These are phyloP conservation scores for Irena cyanogastra DNA, from an alignment of 2,113 vertebrate genomes.

Conservation along the genomic window DNA sequence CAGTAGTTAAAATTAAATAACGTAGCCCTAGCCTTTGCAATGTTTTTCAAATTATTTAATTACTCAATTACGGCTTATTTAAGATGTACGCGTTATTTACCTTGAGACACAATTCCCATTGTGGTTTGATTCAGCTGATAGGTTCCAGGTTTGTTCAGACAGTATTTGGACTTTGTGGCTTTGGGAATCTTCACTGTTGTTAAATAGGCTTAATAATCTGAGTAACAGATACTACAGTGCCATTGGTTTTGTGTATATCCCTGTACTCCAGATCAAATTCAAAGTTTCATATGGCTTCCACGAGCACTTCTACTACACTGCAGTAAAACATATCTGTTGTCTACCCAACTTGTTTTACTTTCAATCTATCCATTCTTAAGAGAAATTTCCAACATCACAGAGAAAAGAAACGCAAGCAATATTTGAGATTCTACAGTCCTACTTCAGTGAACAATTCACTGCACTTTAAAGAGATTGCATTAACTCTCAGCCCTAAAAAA, in stretches of 20 bases:
- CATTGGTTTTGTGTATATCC: neutral
- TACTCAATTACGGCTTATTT: constrained; percentile 28
- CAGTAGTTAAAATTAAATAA: constrained; percentile 50
- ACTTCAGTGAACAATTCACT: neutral
- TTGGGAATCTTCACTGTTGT: neutral
- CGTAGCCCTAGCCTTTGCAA: neutral
- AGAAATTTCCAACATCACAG: neutral
- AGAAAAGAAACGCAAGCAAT: neutral
- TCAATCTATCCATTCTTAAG: neutral
- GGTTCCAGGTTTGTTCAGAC: neutral
- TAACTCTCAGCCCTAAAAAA: neutral
- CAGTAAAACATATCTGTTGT: neutral
- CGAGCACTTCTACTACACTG: neutral
- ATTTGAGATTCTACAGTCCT: neutral
- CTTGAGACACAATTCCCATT: neutral
- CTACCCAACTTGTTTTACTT: neutral
- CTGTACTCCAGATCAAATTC: neutral
- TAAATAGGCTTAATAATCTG: neutral
- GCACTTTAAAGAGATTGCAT: neutral
- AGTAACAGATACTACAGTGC: neutral
- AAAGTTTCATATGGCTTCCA: neutral
- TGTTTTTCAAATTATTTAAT: constrained; percentile 55
- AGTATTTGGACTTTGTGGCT: neutral
- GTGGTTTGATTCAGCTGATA: neutral
- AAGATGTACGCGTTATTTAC: constrained; percentile 16